Percentiles rank a stretch among this genome's conserved stretches.
phyloP scores from a whole-genome alignment of 2,797 vertebrate species.

The Allobates femoralis region DNA sequence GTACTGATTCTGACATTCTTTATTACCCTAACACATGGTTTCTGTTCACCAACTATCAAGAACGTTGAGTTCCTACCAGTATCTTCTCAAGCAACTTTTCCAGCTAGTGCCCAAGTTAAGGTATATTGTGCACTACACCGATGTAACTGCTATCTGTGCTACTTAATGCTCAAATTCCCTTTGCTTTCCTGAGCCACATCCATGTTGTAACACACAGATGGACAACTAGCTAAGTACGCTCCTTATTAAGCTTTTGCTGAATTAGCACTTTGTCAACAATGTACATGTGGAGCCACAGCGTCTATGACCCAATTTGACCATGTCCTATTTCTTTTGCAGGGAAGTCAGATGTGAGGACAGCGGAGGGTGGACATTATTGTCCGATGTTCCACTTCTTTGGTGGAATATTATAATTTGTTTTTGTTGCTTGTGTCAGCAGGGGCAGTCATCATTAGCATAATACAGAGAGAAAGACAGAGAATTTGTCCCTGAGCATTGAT shows the following conservation, averaged over 20 bases:
- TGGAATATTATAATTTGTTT: conserved; percentile 26
- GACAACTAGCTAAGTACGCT: neutral
- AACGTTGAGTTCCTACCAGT: neutral
- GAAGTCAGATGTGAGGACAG: conserved; percentile 30
- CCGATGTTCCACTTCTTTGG: conserved; percentile 7
- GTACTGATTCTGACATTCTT: too few relatives aligned
- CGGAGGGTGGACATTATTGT: conserved; percentile 6
- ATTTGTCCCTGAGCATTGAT: conserved; percentile 42
- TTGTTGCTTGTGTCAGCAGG: conserved; percentile 16
- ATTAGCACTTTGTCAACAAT: conserved; percentile 53
- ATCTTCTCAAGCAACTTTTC: neutral
- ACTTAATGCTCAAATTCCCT: neutral
- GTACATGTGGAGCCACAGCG: conserved; percentile 29
- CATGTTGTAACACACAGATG: neutral
- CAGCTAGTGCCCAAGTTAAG: neutral
- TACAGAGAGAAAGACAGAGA: conserved; percentile 33
- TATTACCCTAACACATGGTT: too few relatives aligned
- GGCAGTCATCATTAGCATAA: conserved; percentile 10
- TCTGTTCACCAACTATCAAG: neutral
- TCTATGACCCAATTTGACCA: conserved; percentile 48
- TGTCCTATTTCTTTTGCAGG: conserved; percentile 48
- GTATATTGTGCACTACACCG: neutral
- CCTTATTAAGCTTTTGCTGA: conserved; percentile 52
- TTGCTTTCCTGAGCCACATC: neutral
- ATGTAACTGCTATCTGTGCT: neutral